These are phyloP conservation scores for Drosophila flavopinicola DNA, from an alignment of 2,888 invertebrate genomes.

Conservation along the genomic window DNA sequence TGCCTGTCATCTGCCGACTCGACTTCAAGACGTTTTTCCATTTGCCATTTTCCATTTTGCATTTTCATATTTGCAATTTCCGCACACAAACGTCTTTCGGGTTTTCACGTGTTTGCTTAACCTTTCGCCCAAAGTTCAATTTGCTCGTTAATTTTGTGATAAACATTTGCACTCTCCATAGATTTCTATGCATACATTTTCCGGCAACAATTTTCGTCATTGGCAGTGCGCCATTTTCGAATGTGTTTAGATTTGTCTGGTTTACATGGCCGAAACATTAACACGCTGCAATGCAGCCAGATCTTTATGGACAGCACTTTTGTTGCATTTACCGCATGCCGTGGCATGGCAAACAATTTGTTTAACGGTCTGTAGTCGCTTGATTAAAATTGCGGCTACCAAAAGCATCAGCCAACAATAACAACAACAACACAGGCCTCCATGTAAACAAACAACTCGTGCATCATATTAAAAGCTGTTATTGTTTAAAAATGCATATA, in stretches of 20 bases:
- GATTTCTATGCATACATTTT: conserved; percentile 21
- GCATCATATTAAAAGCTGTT: conserved; percentile 21
- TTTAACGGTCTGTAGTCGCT: conserved; percentile 20
- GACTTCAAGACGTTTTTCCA: conserved; percentile 32
- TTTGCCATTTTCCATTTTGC: too few species aligned
- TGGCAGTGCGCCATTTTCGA: conserved; percentile 51
- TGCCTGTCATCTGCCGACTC: conserved; percentile 24
- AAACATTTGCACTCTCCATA: conserved; percentile 40
- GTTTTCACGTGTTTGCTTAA: conserved; percentile 53
- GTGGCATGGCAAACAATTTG: conserved; percentile 31
- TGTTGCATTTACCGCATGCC: conserved; percentile 33
- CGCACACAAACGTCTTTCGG: conserved; percentile 3
- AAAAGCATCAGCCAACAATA: conserved; percentile 24
- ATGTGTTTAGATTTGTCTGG: conserved; percentile 46
- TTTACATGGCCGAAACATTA: conserved; percentile 56
- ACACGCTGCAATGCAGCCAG: conserved; percentile 32
- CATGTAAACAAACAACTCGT: conserved; percentile 34
- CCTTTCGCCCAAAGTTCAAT: conserved; percentile 71
- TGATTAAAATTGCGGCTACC: conserved; percentile 39
- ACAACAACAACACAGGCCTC: conserved; percentile 13
- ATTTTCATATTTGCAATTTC: conserved; percentile 8
- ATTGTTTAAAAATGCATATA: conserved; percentile 11
- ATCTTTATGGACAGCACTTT: conserved; percentile 58
- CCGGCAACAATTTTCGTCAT: conserved; percentile 24
- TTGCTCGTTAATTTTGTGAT: conserved; percentile 51